A percentile compares a stretch with the other conserved stretches of the same genome.
Conservation (phyloP, 2,797 vertebrate genomes). For the Myripristis murdjan region DNA sequence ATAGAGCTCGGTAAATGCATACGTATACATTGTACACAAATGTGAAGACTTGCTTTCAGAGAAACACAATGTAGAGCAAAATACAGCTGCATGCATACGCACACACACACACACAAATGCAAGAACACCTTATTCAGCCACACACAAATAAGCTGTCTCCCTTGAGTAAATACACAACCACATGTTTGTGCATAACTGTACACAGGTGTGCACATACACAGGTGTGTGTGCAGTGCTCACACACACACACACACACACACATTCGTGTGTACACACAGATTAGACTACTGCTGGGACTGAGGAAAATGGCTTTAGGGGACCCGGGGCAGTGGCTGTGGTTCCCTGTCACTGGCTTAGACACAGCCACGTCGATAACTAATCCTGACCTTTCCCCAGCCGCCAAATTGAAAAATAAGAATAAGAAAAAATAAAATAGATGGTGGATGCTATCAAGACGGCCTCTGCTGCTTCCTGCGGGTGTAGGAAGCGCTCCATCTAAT, state of each 20-base stretch:
- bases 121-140: constrained; percentile 15
- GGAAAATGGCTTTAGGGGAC: constrained; percentile 83
- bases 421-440: constrained; percentile 87
- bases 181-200: constrained; percentile 23
- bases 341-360: constrained; percentile 81
- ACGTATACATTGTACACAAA: constrained; percentile 24
- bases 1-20: constrained; percentile 36
- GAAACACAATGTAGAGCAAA: constrained; percentile 36
- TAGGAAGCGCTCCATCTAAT: constrained; percentile 81
- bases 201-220: constrained; percentile 5
- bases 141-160: constrained; percentile 29
- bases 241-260: constrained; percentile 35
- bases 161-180: constrained; percentile 31
- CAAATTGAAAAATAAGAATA: constrained; percentile 89
- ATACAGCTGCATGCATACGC: constrained; percentile 9
- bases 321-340: constrained; percentile 75
- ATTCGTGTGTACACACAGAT: constrained; percentile 69
- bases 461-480: constrained; percentile 73
- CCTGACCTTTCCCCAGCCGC: constrained; percentile 87
- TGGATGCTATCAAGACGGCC: constrained; percentile 83
- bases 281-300: constrained; percentile 75
- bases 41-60: constrained; percentile 28
- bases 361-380: constrained; percentile 88
- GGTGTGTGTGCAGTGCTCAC: constrained; percentile 28
- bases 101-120: constrained; percentile 4